phyloP scores from a whole-genome alignment of 2,113 vertebrate species.

The Seriola rivoliana region DNA sequence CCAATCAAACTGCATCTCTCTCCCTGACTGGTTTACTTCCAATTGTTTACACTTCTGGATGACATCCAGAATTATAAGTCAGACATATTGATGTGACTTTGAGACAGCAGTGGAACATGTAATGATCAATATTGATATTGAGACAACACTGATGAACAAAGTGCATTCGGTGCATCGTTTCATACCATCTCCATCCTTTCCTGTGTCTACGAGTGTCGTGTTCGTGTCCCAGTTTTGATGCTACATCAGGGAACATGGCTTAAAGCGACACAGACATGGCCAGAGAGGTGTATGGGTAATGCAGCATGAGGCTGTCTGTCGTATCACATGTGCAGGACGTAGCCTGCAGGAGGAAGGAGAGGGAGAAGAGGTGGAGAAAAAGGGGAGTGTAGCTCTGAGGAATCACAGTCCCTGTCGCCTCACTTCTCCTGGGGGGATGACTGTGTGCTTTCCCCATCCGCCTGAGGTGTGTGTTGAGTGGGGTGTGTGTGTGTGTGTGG shows the following conservation, averaged over 20 bases:
- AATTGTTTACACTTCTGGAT: not conserved
- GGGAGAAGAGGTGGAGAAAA: constrained; percentile 62
- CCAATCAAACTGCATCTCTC: not conserved
- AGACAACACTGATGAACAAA: not conserved
- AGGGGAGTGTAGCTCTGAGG: constrained; percentile 73
- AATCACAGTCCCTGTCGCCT: constrained; percentile 67
- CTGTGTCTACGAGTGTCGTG: constrained; percentile 43
- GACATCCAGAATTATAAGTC: not conserved
- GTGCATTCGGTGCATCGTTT: not conserved
- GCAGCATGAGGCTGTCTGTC: constrained; percentile 74
- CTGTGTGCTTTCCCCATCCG: constrained; percentile 63
- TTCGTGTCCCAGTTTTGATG: constrained; percentile 75
- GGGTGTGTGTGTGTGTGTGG: constrained; percentile 32
- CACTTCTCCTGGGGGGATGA: constrained; percentile 68
- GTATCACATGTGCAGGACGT: constrained; percentile 77
- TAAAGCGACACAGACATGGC: constrained; percentile 58
- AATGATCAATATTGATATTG: not conserved
- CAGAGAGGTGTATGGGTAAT: constrained; percentile 77
- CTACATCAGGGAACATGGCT: constrained; percentile 71
- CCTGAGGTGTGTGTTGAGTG: constrained; percentile 58
- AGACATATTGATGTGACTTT: not conserved
- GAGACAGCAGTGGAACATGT: not conserved
- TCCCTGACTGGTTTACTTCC: not conserved
- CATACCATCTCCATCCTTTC: constrained; percentile 16
- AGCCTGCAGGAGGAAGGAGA: constrained; percentile 58